Evolutionary conservation across 2,113 vertebrate genomes (phyloP).

Genomic region (Calidris pygmaea): DNA sequence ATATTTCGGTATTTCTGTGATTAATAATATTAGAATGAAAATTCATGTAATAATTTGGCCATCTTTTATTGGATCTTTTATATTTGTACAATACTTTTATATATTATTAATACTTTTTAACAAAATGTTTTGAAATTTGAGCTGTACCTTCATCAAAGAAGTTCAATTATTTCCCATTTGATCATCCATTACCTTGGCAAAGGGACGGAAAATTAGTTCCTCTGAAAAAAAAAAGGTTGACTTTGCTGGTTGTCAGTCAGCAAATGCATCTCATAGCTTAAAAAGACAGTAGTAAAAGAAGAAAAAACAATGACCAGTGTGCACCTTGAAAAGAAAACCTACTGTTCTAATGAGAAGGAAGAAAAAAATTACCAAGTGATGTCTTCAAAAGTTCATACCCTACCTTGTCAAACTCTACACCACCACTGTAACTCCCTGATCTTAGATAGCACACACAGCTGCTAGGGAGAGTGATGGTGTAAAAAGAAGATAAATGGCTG

Average conservation of each 20-base stretch:
- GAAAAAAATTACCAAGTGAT: not conserved
- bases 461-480: not conserved
- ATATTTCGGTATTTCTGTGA: not conserved
- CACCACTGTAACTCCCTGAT: not conserved
- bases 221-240: not conserved
- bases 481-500: not conserved
- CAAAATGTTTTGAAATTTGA: not conserved
- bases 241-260: not conserved
- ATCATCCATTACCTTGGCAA: not conserved
- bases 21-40: not conserved
- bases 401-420: not conserved
- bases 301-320: not conserved
- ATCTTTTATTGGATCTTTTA: not conserved
- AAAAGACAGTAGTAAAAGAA: not conserved
- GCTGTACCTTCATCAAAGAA: not conserved
- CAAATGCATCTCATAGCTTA: not conserved
- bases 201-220: not conserved
- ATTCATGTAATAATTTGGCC: not conserved
- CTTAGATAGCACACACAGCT: fast-evolving
- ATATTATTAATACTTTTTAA: not conserved
- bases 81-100: not conserved
- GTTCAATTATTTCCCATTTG: not conserved
- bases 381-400: not conserved
- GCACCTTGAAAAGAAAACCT: not conserved
- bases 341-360: not conserved